Evolutionary conservation across 2,797 vertebrate genomes (phyloP).

Genomic region (Sternotherus odoratus): DNA sequence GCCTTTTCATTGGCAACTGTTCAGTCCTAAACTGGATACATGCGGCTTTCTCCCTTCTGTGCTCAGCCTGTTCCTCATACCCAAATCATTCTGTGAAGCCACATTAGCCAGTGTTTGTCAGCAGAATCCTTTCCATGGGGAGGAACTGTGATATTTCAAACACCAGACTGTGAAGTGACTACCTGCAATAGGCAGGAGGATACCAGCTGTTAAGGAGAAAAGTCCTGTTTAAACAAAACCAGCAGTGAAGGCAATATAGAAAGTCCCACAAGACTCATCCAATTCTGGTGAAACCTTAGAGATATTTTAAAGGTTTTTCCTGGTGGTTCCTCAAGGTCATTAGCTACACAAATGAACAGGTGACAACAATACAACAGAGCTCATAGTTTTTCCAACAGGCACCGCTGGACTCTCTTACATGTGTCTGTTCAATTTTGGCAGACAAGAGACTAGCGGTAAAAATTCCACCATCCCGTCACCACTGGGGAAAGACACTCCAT

Average conservation of each 20-base stretch:
- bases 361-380: neutral
- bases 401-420: neutral
- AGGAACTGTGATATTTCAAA: neutral
- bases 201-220: neutral
- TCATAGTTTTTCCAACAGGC: neutral
- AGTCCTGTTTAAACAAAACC: neutral
- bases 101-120: neutral
- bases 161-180: neutral
- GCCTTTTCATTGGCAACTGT: neutral
- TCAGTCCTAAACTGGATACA: neutral
- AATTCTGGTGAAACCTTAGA: neutral
- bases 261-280: neutral
- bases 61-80: neutral
- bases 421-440: neutral
- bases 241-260: neutral
- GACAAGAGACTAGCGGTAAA: neutral
- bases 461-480: accelerated
- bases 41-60: neutral
- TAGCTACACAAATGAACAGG: neutral
- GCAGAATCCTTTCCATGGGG: neutral
- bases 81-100: neutral
- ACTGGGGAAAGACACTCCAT: neutral
- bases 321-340: neutral
- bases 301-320: neutral
- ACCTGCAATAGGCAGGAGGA: neutral